Evolutionary conservation across 2,888 invertebrate species (phyloP).

Genomic region (Enoplolaimus lenunculus): DNA sequence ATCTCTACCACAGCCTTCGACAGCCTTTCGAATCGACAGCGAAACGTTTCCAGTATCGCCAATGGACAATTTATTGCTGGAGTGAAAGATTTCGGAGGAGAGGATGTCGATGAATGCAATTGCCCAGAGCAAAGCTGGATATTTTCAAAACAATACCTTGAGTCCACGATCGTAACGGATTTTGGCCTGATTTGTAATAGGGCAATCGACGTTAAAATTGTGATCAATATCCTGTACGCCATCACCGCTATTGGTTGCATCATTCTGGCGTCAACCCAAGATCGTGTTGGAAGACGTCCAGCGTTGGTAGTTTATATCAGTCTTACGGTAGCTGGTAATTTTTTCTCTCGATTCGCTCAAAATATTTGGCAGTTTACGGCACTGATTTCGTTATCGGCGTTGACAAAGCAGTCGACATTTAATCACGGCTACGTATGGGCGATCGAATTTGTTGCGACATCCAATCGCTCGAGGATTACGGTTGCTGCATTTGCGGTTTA

Average conservation of each 20-base stretch:
- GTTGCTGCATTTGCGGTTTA: background rate
- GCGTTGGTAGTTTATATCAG: background rate
- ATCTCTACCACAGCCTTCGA: background rate
- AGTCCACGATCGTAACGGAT: background rate
- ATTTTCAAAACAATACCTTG: background rate
- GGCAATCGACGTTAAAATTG: background rate
- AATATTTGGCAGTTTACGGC: background rate
- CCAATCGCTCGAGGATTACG: background rate
- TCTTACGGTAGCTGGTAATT: background rate
- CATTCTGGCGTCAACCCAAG: background rate
- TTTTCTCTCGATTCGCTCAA: background rate
- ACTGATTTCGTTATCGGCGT: background rate
- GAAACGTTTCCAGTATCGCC: too few species aligned
- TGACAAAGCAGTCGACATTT: background rate
- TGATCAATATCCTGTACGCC: background rate
- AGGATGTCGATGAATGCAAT: background rate
- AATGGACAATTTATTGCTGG: background rate
- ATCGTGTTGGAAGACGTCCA: background rate
- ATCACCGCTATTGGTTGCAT: background rate
- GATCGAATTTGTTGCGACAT: background rate
- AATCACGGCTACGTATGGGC: conserved; percentile 1
- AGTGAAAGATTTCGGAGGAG: background rate
- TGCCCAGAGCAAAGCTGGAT: background rate
- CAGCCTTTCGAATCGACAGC: background rate
- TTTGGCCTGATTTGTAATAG: background rate